Percentiles rank a stretch among this genome's conserved stretches.
phyloP scores from a whole-genome alignment of 2,888 invertebrate species.

The Antitype chi region DNA sequence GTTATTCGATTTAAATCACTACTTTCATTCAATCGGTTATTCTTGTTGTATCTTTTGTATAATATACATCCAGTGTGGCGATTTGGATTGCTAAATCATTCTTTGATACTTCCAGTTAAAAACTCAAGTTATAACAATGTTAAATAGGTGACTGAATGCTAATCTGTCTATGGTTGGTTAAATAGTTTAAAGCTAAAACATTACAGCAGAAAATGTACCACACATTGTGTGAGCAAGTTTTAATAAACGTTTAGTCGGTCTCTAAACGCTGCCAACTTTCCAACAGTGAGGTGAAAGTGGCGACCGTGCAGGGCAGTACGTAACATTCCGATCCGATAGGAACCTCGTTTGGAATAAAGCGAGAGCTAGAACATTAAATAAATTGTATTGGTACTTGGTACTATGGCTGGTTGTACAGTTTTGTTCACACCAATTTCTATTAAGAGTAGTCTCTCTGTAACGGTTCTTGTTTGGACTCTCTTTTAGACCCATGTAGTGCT shows the following conservation, averaged over 20 bases:
- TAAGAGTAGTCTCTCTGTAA: slow-evolving; percentile 8
- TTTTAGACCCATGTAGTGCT: slow-evolving; percentile 10
- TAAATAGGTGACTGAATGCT: neutral
- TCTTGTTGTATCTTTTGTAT: slow-evolving; percentile 21
- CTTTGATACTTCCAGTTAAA: slow-evolving; percentile 1
- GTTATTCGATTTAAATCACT: slow-evolving; percentile 66
- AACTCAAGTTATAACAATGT: neutral
- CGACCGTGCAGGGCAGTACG: slow-evolving; percentile 81
- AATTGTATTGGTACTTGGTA: slow-evolving; percentile 58
- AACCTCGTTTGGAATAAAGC: slow-evolving; percentile 77
- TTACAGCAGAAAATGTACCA: slow-evolving; percentile 36
- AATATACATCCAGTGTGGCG: neutral
- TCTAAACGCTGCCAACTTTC: slow-evolving; percentile 88
- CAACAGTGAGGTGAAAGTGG: slow-evolving; percentile 87
- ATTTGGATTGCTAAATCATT: slow-evolving; percentile 13
- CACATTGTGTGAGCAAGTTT: slow-evolving; percentile 66
- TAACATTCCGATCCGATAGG: slow-evolving; percentile 85
- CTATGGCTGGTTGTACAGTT: slow-evolving; percentile 43
- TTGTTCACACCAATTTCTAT: slow-evolving; percentile 50
- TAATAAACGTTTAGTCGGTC: slow-evolving; percentile 81
- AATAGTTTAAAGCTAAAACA: slow-evolving; percentile 15
- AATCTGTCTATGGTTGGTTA: neutral
- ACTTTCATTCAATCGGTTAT: slow-evolving; percentile 64
- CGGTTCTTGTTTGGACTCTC: slow-evolving; percentile 8
- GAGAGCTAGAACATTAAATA: slow-evolving; percentile 70